These are phyloP conservation scores for Iselma pallidipennis DNA, from an alignment of 2,888 invertebrate species.

Conservation along the genomic window DNA sequence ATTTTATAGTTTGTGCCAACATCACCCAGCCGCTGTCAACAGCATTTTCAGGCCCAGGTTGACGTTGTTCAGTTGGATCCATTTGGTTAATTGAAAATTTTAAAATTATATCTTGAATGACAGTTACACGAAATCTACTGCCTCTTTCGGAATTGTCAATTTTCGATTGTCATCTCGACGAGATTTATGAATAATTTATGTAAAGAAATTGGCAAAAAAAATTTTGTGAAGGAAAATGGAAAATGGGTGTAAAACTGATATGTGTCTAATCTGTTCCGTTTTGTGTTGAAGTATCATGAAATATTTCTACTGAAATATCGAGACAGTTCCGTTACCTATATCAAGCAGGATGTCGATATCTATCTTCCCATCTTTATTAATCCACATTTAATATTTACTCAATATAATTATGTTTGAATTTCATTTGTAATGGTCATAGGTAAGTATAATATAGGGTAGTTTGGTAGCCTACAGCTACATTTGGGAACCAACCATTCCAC, in stretches of 20 bases:
- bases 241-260: too few relatives aligned
- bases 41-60: background rate
- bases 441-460: background rate
- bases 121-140: background rate
- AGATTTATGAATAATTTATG: background rate
- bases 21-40: background rate
- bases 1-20: background rate
- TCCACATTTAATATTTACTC: slow-evolving; percentile 13
- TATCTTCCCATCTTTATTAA: too few relatives aligned
- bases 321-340: background rate
- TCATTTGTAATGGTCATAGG: slow-evolving; percentile 5
- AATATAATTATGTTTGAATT: slow-evolving; percentile 19
- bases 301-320: background rate
- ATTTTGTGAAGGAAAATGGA: too few relatives aligned
- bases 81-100: slow-evolving; percentile 6
- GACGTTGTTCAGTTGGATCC: background rate
- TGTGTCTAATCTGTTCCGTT: too few relatives aligned
- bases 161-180: background rate
- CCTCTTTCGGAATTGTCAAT: background rate
- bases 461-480: background rate
- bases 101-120: background rate
- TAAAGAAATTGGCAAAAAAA: background rate
- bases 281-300: too few relatives aligned
- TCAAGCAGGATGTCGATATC: too few relatives aligned
- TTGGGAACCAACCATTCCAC: background rate